Evolutionary conservation across 2,113 vertebrate species (phyloP), one percentile per base, ranked within the genome.

Genomic region (Eonycteris spelaea): DNA sequence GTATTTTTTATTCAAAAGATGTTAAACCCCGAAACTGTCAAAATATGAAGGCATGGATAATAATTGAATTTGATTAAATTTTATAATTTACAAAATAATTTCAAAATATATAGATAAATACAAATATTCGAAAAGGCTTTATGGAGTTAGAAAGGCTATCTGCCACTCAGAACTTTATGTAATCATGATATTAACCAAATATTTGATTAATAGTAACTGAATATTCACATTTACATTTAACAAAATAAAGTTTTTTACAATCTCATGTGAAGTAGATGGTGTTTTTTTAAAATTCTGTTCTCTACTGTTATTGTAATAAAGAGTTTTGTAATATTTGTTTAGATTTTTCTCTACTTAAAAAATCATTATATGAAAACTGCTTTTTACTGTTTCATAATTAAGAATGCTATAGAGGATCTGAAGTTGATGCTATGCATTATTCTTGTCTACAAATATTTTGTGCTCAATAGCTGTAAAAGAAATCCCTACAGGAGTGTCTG

Each of bases 71-170:
- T 68, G 15, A 43, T 82, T 77, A 86, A n/a, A 51, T 38, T 78
- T 90, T 92, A 65, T 77, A 91, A 77, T 82, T 95, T 91, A 75
- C 3, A 91, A 80, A 88, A 80, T 86, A 86, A 45, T 68, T 65
- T 61, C 7, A 22, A 71, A 75, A 78, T 83, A 48, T 95, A 16
- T 85, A 83, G 86, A 70, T 61, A 59, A 75, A 61, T 85, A 63
- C 55, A 85, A 57, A 3, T 78, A 95, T 86, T 91, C 21, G 22
- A n/a, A 78, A 92, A 87, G 48, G 28, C 4, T 92, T n/a, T n/a
- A 9, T 87, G 51, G 26, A 61, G 6, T 48, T 67, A 51, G 65
- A 80, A 90, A 91, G 21, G 70, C 6, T 90, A 14, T 28, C 7
- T 59, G 13, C 28, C 10, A 55, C 28, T 95, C 57, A 65, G 9